Percentiles rank a stretch among this genome's conserved stretches.
These are phyloP conservation scores for Geothlypis trichas DNA, from an alignment of 2,113 vertebrate genomes.

Conservation along the genomic window DNA sequence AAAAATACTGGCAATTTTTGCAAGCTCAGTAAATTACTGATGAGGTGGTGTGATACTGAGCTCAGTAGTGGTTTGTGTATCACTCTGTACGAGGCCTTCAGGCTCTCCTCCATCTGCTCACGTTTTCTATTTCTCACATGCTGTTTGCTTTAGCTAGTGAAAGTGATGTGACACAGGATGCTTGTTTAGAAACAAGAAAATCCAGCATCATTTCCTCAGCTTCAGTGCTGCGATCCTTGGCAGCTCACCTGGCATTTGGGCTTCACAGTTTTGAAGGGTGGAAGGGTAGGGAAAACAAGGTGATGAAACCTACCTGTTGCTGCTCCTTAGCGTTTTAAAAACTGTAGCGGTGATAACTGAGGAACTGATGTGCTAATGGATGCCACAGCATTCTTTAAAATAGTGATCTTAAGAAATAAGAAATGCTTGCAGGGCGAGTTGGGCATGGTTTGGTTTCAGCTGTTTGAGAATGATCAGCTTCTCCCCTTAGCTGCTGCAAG, in stretches of 20 bases:
- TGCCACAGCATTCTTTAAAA: background rate
- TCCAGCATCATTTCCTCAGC: background rate
- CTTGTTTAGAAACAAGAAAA: background rate
- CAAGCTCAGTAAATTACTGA: background rate
- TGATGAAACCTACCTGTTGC: background rate
- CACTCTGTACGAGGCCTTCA: background rate
- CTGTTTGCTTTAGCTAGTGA: background rate
- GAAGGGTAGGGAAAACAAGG: background rate
- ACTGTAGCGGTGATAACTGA: background rate
- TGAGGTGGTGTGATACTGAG: background rate
- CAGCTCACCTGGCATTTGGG: background rate
- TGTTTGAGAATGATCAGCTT: background rate
- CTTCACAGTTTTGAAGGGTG: background rate
- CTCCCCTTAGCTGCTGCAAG: background rate
- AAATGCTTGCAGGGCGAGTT: rapidly evolving
- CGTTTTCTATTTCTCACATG: background rate
- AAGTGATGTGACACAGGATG: background rate
- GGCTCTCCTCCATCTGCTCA: background rate
- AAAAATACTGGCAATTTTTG: background rate
- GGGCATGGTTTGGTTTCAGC: background rate
- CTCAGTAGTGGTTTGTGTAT: background rate
- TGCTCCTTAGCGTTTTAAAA: background rate
- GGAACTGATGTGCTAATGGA: background rate
- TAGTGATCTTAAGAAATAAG: background rate
- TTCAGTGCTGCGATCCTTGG: background rate